These are phyloP conservation scores for Drosophila sucinea DNA, from an alignment of 1,140 invertebrate species.

Conservation along the genomic window DNA sequence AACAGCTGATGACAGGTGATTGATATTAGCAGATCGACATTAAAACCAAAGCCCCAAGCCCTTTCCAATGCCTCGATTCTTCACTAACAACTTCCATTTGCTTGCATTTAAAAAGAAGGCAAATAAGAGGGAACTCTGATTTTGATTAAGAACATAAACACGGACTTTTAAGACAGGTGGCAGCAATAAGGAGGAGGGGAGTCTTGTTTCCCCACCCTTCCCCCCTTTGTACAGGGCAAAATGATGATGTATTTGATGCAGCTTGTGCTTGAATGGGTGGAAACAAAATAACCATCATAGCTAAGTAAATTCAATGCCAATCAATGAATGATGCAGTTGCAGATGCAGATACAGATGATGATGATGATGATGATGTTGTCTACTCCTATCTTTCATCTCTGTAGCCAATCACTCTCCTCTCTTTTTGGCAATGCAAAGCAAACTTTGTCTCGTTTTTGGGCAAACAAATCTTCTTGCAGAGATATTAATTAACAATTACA, in stretches of 20 bases:
- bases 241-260: not conserved
- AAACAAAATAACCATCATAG: not conserved
- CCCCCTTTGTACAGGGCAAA: not conserved
- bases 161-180: not conserved
- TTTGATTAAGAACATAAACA: conserved; percentile 1
- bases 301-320: conserved; percentile 10
- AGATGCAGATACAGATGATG: too few species aligned
- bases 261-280: not conserved
- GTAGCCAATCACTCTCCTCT: conserved; percentile 25
- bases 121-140: not conserved
- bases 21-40: not conserved
- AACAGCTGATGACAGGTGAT: not conserved
- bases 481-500: conserved; percentile 80
- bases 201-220: too few species aligned
- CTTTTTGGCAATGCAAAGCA: conserved; percentile 5
- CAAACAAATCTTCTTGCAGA: conserved; percentile 60
- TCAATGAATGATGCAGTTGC: not conserved
- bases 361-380: not conserved
- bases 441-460: conserved; percentile 14
- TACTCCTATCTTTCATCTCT: not conserved
- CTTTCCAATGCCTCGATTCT: not conserved
- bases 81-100: not conserved
- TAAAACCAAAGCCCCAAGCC: not conserved
- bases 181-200: too few species aligned
- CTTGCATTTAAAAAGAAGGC: too few species aligned